phyloP scores from a whole-genome alignment of 2,797 vertebrate genomes.

The Aplochiton taeniatus region DNA sequence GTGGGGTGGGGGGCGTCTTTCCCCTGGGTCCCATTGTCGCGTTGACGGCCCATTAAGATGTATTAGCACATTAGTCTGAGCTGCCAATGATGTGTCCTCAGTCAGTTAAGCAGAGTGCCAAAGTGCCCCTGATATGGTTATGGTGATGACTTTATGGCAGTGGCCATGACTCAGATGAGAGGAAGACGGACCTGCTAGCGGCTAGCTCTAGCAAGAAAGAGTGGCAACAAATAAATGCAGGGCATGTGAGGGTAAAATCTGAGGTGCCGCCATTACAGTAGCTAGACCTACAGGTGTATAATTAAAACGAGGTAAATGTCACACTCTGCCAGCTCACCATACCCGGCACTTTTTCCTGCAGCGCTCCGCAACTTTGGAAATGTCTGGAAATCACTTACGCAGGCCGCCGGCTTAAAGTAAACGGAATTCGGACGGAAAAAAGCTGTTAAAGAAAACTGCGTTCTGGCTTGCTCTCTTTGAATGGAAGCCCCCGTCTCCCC shows the following conservation, averaged over 20 bases:
- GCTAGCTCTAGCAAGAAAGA: constrained; percentile 3
- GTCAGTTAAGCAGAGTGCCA: constrained; percentile 65
- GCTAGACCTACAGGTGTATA: constrained; percentile 7
- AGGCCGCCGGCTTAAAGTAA: not conserved
- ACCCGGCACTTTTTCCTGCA: too few relatives aligned
- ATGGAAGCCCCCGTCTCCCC: not conserved
- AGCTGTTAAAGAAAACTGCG: not conserved
- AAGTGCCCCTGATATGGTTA: constrained; percentile 64
- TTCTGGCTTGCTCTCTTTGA: not conserved
- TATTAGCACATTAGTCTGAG: constrained; percentile 74
- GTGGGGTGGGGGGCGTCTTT: constrained; percentile 57
- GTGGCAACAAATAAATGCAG: constrained; percentile 12
- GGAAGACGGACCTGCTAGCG: constrained; percentile 47
- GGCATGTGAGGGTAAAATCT: constrained; percentile 19
- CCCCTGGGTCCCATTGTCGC: constrained; percentile 50
- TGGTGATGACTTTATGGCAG: constrained; percentile 64
- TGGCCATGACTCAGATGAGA: constrained; percentile 23
- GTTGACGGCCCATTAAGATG: constrained; percentile 68
- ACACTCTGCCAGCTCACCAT: not conserved
- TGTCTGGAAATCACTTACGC: too few relatives aligned
- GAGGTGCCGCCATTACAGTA: not conserved
- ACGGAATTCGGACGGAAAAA: not conserved
- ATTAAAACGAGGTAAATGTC: constrained; percentile 32
- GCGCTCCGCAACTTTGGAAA: not conserved
- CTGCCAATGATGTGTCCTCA: constrained; percentile 68